Evolutionary conservation across 30 jellyfish, hydroid and myxozoan genomes (phyloP).

Genomic region (Chrysaora quinquecirrha): DNA sequence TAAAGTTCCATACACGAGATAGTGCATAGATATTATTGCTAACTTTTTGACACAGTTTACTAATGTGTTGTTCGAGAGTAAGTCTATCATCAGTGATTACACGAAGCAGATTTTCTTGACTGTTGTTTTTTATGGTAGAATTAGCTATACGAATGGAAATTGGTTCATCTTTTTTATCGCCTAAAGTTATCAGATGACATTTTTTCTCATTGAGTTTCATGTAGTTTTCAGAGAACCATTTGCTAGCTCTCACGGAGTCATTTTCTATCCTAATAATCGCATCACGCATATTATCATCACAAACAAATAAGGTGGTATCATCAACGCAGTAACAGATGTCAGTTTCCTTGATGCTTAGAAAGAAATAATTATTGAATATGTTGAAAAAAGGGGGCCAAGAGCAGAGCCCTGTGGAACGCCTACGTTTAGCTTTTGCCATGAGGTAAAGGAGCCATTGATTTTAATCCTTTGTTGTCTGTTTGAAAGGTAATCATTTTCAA

Average conservation of each 20-base stretch:
- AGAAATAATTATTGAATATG: constrained; percentile 22
- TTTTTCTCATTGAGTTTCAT: neutral
- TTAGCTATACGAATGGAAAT: too few species aligned
- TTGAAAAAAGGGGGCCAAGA: constrained; percentile 55
- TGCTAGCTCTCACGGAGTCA: neutral
- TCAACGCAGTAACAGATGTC: constrained; percentile 10
- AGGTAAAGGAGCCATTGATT: constrained; percentile 44
- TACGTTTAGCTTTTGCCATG: constrained; percentile 9
- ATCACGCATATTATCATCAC: too few species aligned
- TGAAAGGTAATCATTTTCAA: constrained; percentile 14
- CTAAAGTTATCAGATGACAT: too few species aligned
- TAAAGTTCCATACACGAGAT: too few species aligned
- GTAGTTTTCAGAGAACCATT: constrained; percentile 3
- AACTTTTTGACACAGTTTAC: too few species aligned
- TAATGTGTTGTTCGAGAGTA: too few species aligned
- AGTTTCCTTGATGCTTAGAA: constrained; percentile 16
- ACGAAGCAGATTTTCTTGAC: neutral
- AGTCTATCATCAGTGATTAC: too few species aligned
- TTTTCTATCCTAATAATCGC: neutral
- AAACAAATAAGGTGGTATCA: too few species aligned
- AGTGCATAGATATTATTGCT: too few species aligned
- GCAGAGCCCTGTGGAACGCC: too few species aligned
- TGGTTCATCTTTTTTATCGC: too few species aligned
- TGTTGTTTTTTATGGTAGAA: too few species aligned
- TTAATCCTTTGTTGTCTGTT: constrained; percentile 28